Evolutionary conservation across 2,113 vertebrate genomes (phyloP).

Genomic region (Rhizomys pruinosus): DNA sequence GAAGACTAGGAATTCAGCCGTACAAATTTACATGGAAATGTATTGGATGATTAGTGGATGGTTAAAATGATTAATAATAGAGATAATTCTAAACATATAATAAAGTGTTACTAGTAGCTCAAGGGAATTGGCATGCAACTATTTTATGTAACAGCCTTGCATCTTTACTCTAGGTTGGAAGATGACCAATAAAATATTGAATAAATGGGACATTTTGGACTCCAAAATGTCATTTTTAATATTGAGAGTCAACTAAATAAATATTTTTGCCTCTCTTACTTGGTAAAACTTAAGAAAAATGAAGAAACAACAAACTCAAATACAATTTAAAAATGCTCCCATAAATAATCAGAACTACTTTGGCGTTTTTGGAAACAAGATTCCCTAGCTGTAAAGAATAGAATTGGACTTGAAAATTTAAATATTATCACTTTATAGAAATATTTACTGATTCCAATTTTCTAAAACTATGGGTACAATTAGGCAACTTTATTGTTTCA

Average conservation of each 20-base stretch:
- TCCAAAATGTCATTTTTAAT: background rate
- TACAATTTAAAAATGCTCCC: background rate
- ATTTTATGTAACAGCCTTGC: background rate
- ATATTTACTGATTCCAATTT: background rate
- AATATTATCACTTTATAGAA: background rate
- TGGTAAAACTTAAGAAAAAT: background rate
- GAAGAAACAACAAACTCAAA: background rate
- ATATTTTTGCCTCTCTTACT: background rate
- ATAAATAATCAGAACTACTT: background rate
- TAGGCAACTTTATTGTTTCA: background rate
- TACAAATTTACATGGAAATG: background rate
- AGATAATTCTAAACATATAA: background rate
- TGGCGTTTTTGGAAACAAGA: background rate
- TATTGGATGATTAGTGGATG: background rate
- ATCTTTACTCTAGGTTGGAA: background rate
- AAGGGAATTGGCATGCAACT: background rate
- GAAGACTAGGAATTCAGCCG: background rate
- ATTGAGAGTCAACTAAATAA: too few species aligned
- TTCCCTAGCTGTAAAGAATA: background rate
- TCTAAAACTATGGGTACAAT: background rate
- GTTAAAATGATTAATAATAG: background rate
- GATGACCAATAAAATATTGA: background rate
- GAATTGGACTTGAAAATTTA: background rate
- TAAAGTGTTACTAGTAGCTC: background rate
- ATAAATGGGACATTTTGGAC: background rate